Evolutionary conservation across 2,888 invertebrate genomes (phyloP), one percentile per base, ranked within the genome.

Genomic region (Leptopilina syphax): DNA sequence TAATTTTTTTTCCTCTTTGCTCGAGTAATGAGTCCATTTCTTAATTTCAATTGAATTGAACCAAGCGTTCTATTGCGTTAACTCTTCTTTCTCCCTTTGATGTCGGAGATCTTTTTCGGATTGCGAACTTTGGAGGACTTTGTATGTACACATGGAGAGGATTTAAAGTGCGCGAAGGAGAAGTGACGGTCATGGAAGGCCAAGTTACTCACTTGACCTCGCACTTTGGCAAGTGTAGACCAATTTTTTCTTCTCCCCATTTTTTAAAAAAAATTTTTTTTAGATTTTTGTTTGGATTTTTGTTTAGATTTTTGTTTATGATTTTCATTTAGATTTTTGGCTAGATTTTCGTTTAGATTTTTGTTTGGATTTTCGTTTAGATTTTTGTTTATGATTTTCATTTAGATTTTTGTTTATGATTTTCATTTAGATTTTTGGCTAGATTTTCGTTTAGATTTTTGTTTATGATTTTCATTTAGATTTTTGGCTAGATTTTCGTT

Each of bases 161-260:
- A 47, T 47, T 8, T 67, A 34, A 34, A 34, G 34, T 34, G 4
- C 34, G 67, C 67, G 47, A 47, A 50, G 47, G 47, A 13, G 44
- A 34, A 54, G 70, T 73, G 70, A 73, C 70, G 54, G 54, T 73
- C 70, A 73, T 73, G 70, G 70, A 73, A 73, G 70, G 70, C 54
- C 70, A 73, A 73, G 54, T 73, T 73, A 34, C 70, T 73, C 54
- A 73, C 70, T n/a, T 57, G 70, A 73, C 70, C 70, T 73, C 70
- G 57, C 70, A 73, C 70, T 73, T 73, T 34, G 54, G 9, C 57
- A 57, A 73, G 57, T 73, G 57, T 34, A 54, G 44, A 34, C 44
- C 47, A 18, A 44, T 67, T 67, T 67, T 67, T 67, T 44, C 18
- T 8, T n/a, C 13, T 41, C 44, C 34, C 1, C 1, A 34, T 34